Evolutionary conservation across 1,140 invertebrate genomes (phyloP), one percentile per base, ranked within the genome.

Genomic region (Aphaenogaster floridana): DNA sequence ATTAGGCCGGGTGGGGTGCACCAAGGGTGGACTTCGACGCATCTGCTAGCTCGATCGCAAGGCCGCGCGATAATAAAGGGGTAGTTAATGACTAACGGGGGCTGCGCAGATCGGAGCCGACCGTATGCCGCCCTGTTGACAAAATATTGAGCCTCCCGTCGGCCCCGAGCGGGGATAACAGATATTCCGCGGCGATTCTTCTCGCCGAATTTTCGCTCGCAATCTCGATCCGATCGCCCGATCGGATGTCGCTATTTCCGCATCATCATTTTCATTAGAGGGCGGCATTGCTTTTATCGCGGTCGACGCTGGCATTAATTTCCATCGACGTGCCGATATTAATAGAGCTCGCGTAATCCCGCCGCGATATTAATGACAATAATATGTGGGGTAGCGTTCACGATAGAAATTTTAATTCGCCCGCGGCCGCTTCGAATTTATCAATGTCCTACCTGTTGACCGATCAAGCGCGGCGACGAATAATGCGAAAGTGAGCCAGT

Each of bases 71-170:
- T 93, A 94, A 94, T 94, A 95, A 95, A 95, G 93, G 94, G 94
- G 93, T 95, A 93, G 93, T 94, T 94, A 95, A 95, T 95, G 94
- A 95, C 93, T 88, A 89, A 78, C 78, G 89, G 89, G 66, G 86
- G 66, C 57, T 81, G 86, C 74, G 87, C 34, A 50, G 89, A 93
- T 93, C 92, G 86, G 86, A 80, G n/a, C 76, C 59, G 81, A 91
- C 93, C 94, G 93, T 95, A 93, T 95, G 94, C 91, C 92, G 87
- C 79, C 87, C 90, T 92, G 92, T 94, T 95, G 94, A 92, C 94
- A 92, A 95, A 95, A 95, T 94, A 95, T 95, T 93, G 93, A 92
- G 86, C 93, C 86, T 80, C 88, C 86, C 78, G 80, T 93, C 91
- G 91, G 86, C 85, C 88, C 85, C 88, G 84, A 90, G 91, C 77